These are phyloP conservation scores for Onychomys arenicola DNA, from an alignment of 2,797 vertebrate genomes.

Conservation along the genomic window DNA sequence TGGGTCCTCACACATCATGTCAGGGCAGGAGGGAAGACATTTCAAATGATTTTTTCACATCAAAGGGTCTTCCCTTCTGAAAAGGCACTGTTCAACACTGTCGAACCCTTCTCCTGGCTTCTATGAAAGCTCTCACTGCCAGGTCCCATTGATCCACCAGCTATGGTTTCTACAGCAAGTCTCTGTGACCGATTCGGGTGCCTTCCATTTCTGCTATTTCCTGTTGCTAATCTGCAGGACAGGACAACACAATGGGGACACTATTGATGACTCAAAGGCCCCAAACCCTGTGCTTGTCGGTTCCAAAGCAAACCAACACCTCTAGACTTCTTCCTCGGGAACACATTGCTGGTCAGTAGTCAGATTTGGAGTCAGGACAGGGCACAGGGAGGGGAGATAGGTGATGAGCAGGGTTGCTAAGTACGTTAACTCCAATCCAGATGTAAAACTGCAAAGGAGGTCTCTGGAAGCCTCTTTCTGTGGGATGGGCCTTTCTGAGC, in stretches of 20 bases:
- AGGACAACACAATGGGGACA: not conserved
- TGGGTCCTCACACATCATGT: not conserved
- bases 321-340: not conserved
- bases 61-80: not conserved
- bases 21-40: not conserved
- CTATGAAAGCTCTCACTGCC: not conserved
- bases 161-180: not conserved
- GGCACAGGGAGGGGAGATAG: not conserved
- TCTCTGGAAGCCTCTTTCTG: not conserved
- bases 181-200: not conserved
- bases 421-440: not conserved
- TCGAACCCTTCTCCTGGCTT: not conserved
- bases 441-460: not conserved
- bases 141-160: not conserved
- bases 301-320: not conserved
- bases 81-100: not conserved
- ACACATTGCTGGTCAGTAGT: slow-evolving; percentile 26
- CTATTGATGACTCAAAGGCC: not conserved
- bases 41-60: not conserved
- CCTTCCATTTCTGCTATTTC: not conserved
- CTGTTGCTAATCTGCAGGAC: not conserved
- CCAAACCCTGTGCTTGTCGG: not conserved
- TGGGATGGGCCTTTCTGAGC: not conserved
- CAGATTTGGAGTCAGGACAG: not conserved
- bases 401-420: not conserved